These are phyloP conservation scores for Ciona savignyi DNA, from an alignment of 23 tunicate species.

Conservation along the genomic window DNA sequence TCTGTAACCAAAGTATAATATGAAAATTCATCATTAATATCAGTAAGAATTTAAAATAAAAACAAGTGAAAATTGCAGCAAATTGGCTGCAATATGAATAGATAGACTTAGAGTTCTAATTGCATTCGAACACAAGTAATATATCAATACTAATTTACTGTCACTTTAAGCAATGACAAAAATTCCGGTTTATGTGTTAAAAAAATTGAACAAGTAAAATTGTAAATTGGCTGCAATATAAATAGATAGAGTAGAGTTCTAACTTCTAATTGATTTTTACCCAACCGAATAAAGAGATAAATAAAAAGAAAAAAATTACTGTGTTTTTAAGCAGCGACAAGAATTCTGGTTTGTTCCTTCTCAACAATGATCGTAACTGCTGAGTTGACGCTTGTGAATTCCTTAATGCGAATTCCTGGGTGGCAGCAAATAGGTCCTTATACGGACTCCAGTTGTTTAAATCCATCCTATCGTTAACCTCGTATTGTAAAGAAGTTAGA, in stretches of 20 bases:
- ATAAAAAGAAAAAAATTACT: conserved; percentile 20
- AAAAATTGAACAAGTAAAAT: background rate
- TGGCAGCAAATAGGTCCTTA: conserved; percentile 48
- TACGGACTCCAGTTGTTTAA: conserved; percentile 56
- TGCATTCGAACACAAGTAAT: background rate
- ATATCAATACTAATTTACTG: background rate
- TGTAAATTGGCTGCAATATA: too few relatives aligned
- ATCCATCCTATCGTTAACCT: conserved; percentile 9
- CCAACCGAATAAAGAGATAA: background rate
- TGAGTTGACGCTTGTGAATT: conserved; percentile 21
- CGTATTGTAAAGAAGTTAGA: too few relatives aligned
- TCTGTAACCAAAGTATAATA: too few relatives aligned
- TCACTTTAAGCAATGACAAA: too few relatives aligned
- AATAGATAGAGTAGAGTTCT: too few relatives aligned
- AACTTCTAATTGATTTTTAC: too few relatives aligned
- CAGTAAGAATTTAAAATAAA: too few relatives aligned
- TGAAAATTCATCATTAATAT: too few relatives aligned
- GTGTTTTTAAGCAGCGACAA: conserved; percentile 60
- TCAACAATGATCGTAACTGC: conserved; percentile 35
- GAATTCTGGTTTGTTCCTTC: conserved; percentile 68
- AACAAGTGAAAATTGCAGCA: background rate
- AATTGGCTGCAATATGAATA: too few relatives aligned
- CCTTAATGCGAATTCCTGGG: conserved; percentile 45
- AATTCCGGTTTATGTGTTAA: background rate
- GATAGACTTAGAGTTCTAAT: background rate